Conservation (phyloP, 2,888 invertebrate genomes). For the Ommatoiulus sabulosus region DNA sequence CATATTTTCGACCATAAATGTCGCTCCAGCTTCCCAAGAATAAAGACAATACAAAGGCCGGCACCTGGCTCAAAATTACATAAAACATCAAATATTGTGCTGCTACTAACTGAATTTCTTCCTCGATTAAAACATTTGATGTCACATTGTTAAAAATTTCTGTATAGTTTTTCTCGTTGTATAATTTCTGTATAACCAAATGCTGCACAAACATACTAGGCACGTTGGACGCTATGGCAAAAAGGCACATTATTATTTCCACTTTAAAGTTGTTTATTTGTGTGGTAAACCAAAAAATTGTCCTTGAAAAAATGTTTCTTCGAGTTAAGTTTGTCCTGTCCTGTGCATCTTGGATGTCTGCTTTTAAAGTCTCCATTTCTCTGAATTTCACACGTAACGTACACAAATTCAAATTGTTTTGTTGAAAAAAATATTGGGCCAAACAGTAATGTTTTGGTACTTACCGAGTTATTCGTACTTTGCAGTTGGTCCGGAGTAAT, state of each 20-base stretch:
- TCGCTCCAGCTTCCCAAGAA: slow-evolving; percentile 53
- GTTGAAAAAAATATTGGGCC: too few relatives aligned
- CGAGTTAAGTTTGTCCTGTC: too few relatives aligned
- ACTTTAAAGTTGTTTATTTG: background rate
- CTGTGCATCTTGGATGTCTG: too few relatives aligned
- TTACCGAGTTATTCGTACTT: too few relatives aligned
- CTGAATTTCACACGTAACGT: too few relatives aligned
- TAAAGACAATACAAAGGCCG: slow-evolving; percentile 37
- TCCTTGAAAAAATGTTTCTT: background rate
- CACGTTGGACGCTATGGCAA: background rate
- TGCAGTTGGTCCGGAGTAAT: too few relatives aligned
- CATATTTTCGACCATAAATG: background rate
- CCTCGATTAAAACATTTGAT: background rate
- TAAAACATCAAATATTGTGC: background rate
- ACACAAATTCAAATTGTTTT: too few relatives aligned
- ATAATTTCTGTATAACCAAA: background rate
- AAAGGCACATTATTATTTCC: background rate
- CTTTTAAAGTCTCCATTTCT: too few relatives aligned
- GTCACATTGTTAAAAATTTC: background rate
- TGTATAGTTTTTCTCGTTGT: background rate
- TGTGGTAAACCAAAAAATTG: background rate
- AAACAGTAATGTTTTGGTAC: too few relatives aligned
- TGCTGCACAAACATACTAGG: background rate
- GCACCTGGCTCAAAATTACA: background rate
- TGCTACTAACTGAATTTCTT: background rate